Evolutionary conservation across 2,888 invertebrate genomes (phyloP), one percentile per base, ranked within the genome.

Genomic region (Glyphotaelius pellucidus): DNA sequence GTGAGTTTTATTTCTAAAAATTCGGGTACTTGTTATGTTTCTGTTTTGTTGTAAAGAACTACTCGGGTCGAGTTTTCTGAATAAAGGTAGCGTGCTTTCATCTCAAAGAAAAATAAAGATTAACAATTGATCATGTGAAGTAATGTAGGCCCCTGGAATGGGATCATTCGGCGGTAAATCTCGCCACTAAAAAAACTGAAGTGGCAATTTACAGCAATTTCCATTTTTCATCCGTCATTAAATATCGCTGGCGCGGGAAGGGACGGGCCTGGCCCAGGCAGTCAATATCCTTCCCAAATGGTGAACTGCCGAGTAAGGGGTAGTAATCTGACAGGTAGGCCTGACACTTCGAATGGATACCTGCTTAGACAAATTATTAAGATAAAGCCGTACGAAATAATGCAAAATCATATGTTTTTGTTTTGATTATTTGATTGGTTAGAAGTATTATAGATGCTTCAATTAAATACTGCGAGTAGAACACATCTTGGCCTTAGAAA

Each of bases 211-310:
- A 30, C 31, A 35, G 87, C 87, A 87, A 87, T 87, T 87, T 85
- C 85, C 85, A 85, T 85, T 85, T 85, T 87, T 87, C 67, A 87
- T 35, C 87, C 87, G 35, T 87, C 87, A 87, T 87, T 67, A 30
- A 52, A 30, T 30, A 30, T 35, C 86, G 86, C 42, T 86, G 32
- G 83, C 35, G 25, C 19, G 67, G n/a, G 67, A 9, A n/a, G 67
- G 67, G 67, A 67, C 67, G 67, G 67, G 67, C 67, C 25, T 1
- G 67, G 67, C 67, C 67, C 25, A 35, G 19, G 25, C 19, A 83
- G 83, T 32, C 25, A 83, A 83, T 83, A 83, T 83, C 83, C 35
- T 25, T 5, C 67, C 67, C 67, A 67, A 67, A 67, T 25, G 67
- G 25, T 67, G 67, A 67, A 67, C 67, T 9, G 67, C 9, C 67